Conservation (phyloP, 2,113 vertebrate genomes). For the Emberiza fucata region DNA sequence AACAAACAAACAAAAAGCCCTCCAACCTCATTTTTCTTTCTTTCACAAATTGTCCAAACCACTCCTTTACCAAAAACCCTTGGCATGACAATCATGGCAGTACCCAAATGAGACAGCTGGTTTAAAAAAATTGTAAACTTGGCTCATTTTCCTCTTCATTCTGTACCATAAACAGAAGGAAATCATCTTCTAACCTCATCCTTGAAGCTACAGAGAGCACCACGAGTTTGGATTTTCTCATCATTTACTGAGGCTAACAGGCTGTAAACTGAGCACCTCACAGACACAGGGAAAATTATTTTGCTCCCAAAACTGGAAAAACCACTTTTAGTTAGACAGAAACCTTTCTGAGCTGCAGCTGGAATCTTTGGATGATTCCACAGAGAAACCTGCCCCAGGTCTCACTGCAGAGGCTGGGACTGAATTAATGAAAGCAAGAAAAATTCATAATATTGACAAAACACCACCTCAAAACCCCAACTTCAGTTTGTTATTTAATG, state of each 20-base stretch:
- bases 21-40: fast-evolving
- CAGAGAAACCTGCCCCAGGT: background rate
- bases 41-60: background rate
- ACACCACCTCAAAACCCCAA: fast-evolving
- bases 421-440: background rate
- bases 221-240: background rate
- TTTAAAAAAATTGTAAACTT: background rate
- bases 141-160: background rate
- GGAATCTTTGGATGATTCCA: background rate
- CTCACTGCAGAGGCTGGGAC: background rate
- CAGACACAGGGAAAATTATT: background rate
- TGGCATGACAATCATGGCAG: background rate
- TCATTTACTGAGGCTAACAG: background rate
- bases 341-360: background rate
- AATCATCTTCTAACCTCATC: background rate
- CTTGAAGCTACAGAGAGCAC: background rate
- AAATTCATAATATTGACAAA: background rate
- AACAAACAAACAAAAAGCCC: background rate
- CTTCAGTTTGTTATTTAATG: background rate
- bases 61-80: background rate
- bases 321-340: background rate
- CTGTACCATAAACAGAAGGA: background rate
- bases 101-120: background rate
- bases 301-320: background rate
- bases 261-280: background rate